Evolutionary conservation across 2,888 invertebrate species (phyloP).

Genomic region (Pandemis heparana): DNA sequence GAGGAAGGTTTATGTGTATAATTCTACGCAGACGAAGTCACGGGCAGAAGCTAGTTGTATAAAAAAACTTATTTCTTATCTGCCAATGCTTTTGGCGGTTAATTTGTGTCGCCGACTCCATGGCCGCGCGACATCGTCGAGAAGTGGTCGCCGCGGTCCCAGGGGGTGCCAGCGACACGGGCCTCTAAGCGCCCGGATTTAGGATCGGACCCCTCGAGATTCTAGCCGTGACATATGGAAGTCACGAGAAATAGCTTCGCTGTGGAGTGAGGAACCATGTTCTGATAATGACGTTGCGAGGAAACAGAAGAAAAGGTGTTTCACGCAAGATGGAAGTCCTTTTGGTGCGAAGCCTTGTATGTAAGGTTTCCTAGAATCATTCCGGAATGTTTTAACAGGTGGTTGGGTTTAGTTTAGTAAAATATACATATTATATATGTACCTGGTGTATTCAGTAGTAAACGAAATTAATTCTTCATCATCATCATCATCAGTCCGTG

Average conservation of each 20-base stretch:
- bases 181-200: slow-evolving; percentile 38
- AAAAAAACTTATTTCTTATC: too few species aligned
- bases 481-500: too few species aligned
- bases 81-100: too few species aligned
- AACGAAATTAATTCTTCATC: too few species aligned
- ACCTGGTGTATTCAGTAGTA: too few species aligned
- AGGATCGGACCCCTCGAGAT: slow-evolving; percentile 19
- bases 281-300: neutral
- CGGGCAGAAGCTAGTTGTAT: too few species aligned
- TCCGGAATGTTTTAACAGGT: too few species aligned
- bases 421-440: too few species aligned
- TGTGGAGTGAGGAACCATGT: slow-evolving; percentile 8
- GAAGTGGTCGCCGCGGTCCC: slow-evolving; percentile 23
- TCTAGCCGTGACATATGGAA: slow-evolving; percentile 27
- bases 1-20: too few species aligned
- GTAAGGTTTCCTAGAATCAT: too few species aligned
- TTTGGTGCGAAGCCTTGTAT: neutral
- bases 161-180: slow-evolving; percentile 28
- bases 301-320: neutral
- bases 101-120: neutral
- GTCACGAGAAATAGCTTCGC: neutral
- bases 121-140: neutral
- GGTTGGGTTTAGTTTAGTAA: too few species aligned
- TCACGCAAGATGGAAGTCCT: neutral
- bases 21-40: too few species aligned